phyloP scores from a whole-genome alignment of 2,888 invertebrate genomes.

The Euzophera pinguis region DNA sequence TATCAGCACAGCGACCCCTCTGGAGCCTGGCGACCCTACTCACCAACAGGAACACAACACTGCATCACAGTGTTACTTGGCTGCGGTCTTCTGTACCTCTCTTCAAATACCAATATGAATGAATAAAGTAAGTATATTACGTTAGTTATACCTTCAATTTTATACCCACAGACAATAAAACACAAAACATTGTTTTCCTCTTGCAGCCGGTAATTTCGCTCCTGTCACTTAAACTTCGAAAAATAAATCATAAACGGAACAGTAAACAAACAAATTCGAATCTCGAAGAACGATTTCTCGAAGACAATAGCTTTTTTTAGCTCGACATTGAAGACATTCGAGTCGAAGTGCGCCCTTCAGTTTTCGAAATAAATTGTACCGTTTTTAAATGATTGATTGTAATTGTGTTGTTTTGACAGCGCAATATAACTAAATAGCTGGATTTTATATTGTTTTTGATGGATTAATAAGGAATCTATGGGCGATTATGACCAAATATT shows the following conservation, averaged over 20 bases:
- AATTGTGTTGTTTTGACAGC: not conserved
- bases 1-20: too few species aligned
- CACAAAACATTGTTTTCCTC: not conserved
- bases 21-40: too few species aligned
- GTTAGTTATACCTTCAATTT: too few species aligned
- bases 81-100: too few species aligned
- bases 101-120: too few species aligned
- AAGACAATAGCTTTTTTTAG: slow-evolving; percentile 8
- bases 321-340: not conserved
- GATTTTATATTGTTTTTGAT: not conserved
- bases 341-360: not conserved
- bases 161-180: not conserved
- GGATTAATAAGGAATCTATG: not conserved
- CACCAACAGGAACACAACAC: too few species aligned
- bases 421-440: not conserved
- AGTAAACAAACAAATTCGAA: slow-evolving; percentile 12
- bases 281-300: slow-evolving; percentile 1
- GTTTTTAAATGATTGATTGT: slow-evolving; percentile 11
- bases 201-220: slow-evolving; percentile 4
- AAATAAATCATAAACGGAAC: slow-evolving; percentile 15
- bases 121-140: too few species aligned
- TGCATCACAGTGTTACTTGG: too few species aligned
- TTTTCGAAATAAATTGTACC: slow-evolving; percentile 6
- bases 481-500: too few species aligned
- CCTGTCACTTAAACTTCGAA: slow-evolving; percentile 8